Conservation (phyloP, 2,888 invertebrate species). For the Xestia ashworthii region DNA sequence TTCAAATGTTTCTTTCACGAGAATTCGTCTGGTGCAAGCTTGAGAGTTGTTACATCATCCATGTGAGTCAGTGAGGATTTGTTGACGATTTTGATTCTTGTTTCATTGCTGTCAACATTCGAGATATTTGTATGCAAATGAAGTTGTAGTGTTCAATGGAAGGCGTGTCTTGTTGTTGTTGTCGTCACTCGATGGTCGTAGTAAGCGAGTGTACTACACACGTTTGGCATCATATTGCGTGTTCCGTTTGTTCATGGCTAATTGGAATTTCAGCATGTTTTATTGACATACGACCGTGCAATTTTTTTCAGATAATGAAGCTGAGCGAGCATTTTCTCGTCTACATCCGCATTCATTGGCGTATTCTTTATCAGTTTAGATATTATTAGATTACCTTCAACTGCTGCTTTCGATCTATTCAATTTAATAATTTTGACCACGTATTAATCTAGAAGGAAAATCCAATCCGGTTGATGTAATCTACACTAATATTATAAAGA, state of each 20-base stretch:
- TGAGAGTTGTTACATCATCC: slow-evolving; percentile 84
- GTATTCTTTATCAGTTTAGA: slow-evolving; percentile 3
- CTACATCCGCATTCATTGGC: slow-evolving; percentile 29
- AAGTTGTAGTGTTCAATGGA: slow-evolving; percentile 77
- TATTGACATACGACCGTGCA: slow-evolving; percentile 68
- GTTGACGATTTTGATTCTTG: slow-evolving; percentile 56
- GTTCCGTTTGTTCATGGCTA: slow-evolving; percentile 72
- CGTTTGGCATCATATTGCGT: slow-evolving; percentile 74
- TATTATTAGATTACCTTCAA: slow-evolving; percentile 9
- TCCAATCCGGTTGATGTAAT: slow-evolving; percentile 70
- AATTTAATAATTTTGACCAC: slow-evolving; percentile 5
- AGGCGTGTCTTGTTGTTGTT: slow-evolving; percentile 70
- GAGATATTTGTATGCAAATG: slow-evolving; percentile 66
- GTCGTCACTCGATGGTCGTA: slow-evolving; percentile 58
- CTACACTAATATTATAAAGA: no score
- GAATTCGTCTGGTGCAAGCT: slow-evolving; percentile 86
- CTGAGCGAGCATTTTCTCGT: slow-evolving; percentile 30
- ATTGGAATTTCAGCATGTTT: slow-evolving; percentile 76
- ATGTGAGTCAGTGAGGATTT: slow-evolving; percentile 69
- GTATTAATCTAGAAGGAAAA: slow-evolving; percentile 23
- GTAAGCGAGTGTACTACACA: slow-evolving; percentile 68
- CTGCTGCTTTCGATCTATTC: background rate
- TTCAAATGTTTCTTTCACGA: slow-evolving; percentile 76
- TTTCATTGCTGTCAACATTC: slow-evolving; percentile 77
- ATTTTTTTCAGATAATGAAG: slow-evolving; percentile 63